Evolutionary conservation across 2,113 vertebrate species (phyloP), one percentile per base, ranked within the genome.

Genomic region (Gymnarchus niloticus): DNA sequence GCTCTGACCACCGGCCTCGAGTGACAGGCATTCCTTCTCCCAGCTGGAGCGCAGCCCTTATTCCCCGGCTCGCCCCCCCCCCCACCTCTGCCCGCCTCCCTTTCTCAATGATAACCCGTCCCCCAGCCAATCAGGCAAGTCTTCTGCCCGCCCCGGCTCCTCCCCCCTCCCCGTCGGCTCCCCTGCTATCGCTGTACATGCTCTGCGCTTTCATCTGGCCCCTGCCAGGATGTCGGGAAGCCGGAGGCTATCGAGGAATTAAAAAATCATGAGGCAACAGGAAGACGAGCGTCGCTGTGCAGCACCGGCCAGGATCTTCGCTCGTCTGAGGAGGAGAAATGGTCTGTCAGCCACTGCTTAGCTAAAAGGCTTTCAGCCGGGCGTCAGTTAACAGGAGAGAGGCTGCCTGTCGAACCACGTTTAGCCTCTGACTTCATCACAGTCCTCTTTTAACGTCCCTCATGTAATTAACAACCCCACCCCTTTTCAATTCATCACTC

Each of bases 1-100:
- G 93, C 94, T 96, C 95, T 94, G 93, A 94, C 92, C 94, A 83
- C 93, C 95, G 95, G 94, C 95, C 91, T 92, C 95, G 93, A 93
- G 93, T 93, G 90, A 93, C 92, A 91, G 95, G 95, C 94, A 96
- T 95, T 95, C 94, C 94, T 94, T 90, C 48, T 56, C 85, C 85
- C 90, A 93, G 93, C 93, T 90, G 93, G 92, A 94, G 88, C 85
- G 21, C 88, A 91, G 86, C 89, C 86, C 69, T 84, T 56, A 76
- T 17, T 80, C 88, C 90, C 89, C 73, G 85, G 61, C 86, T 85
- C 86, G 84, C 78, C 1, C 87, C 46, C 84, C 91, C 87, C 85
- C 91, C 87, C 49, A 86, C 83, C 87, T 84, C 65, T 1, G 86
- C 78, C 54, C 86, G 86, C 51, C 84, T 65, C 86, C 85, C 87